Evolutionary conservation across 92 coral and sea anemone species (phyloP).

Genomic region (Porites divaricata): DNA sequence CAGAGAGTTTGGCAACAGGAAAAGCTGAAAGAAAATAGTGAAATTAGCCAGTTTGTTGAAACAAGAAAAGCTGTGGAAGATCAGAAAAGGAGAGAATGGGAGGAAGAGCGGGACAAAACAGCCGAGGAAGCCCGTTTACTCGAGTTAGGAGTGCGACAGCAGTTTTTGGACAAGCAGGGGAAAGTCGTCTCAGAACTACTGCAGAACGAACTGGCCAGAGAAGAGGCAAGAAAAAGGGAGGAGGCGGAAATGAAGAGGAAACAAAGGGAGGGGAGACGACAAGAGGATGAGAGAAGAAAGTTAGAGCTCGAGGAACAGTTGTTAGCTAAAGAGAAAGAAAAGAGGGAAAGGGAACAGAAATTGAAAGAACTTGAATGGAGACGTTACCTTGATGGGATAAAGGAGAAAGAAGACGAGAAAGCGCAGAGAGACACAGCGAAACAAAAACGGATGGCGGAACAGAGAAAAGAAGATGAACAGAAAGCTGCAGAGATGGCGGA

Average conservation of each 20-base stretch:
- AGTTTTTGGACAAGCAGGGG: constrained; percentile 54
- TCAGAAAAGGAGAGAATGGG: constrained; percentile 35
- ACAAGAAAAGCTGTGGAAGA: constrained; percentile 22
- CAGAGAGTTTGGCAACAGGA: constrained; percentile 62
- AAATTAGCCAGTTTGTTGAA: constrained; percentile 41
- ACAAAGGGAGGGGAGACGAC: constrained; percentile 44
- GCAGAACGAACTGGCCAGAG: constrained; percentile 43
- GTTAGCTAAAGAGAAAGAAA: constrained; percentile 59
- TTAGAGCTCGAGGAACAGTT: constrained; percentile 60
- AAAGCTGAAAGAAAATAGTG: constrained; percentile 61
- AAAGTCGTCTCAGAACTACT: constrained; percentile 54
- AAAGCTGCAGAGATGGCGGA: constrained; percentile 56
- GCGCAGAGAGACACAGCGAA: constrained; percentile 18
- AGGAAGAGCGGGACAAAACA: constrained; percentile 50
- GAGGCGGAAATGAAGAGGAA: constrained; percentile 48
- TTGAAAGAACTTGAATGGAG: constrained; percentile 58
- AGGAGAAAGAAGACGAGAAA: constrained; percentile 49
- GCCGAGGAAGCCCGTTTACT: constrained; percentile 54
- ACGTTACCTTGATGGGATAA: constrained; percentile 28
- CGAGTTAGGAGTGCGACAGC: constrained; percentile 48
- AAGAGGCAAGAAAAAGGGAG: constrained; percentile 52
- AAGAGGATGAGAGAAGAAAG: constrained; percentile 49
- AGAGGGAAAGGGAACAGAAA: constrained; percentile 47
- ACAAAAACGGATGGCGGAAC: constrained; percentile 41
- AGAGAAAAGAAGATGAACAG: constrained; percentile 39